Evolutionary conservation across 2,113 vertebrate species (phyloP).

Genomic region (Glaucomys volans): DNA sequence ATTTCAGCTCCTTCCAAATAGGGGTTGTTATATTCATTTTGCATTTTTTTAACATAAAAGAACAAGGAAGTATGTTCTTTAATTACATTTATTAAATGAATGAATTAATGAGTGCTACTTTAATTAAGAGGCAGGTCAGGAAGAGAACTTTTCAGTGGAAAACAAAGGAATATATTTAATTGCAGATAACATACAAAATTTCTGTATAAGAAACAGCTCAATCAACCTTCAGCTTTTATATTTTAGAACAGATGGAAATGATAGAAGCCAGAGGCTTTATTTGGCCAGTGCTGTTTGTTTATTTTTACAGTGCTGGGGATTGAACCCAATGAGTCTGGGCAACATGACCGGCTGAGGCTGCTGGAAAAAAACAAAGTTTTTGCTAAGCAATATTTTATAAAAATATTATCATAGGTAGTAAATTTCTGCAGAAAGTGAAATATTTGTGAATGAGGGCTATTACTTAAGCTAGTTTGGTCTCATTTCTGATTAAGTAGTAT

Average conservation of each 20-base stretch:
- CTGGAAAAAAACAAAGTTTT: neutral
- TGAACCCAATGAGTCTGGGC: neutral
- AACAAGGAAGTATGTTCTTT: conserved; percentile 21
- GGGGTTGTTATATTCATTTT: neutral
- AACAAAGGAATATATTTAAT: conserved; percentile 27
- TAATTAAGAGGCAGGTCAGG: neutral
- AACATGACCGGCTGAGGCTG: neutral
- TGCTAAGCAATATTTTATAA: conserved; percentile 44
- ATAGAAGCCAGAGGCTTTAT: neutral
- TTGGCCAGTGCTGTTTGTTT: neutral
- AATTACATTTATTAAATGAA: neutral
- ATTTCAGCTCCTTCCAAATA: conserved; percentile 39
- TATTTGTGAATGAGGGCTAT: neutral
- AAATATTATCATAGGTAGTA: neutral
- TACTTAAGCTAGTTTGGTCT: neutral
- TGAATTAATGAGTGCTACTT: conserved; percentile 5
- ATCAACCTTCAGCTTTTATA: neutral
- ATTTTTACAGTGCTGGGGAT: neutral
- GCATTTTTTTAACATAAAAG: neutral
- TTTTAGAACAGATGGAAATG: neutral
- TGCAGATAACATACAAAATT: conserved; percentile 31
- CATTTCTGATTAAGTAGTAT: neutral
- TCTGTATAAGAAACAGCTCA: neutral
- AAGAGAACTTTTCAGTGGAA: conserved; percentile 37
- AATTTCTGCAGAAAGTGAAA: neutral